Evolutionary conservation across 2,113 vertebrate species (phyloP), one percentile per base, ranked within the genome.

Genomic region (Planiliza haematocheilus): DNA sequence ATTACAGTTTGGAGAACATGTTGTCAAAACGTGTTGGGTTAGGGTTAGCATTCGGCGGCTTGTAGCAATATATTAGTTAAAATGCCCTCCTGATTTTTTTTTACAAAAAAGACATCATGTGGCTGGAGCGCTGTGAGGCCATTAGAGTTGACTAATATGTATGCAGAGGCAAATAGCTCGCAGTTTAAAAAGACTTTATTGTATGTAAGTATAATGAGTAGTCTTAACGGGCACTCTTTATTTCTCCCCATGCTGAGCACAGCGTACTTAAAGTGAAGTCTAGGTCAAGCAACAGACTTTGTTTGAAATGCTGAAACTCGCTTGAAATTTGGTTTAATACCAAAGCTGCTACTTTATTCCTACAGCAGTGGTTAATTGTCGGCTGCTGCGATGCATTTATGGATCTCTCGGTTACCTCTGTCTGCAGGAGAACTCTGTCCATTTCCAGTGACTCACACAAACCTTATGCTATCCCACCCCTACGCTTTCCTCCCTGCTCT

Each of bases 401-500:
- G 30, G 62, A 73, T 8, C 38, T 77, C 67, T 42, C 36, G 5
- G 42, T 51, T 37, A 60, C 46, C 64, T 75, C 65, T 59, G 53
- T 65, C 57, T 69, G 45, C 66, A 58, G 21, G 61, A 55, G 65
- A 60, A 50, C 46, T 48, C 68, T 14, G 17, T 75, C 70, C 46
- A 66, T 38, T 56, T 73, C 37, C 48, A 59, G 48, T 72, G 79
- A 88, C 67, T 81, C 78, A 68, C 56, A 52, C 56, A n/a, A 71
- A 70, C 68, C 57, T 36, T 39, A 21, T 48, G 70, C 49, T 41
- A 14, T 49, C 21, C 21, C 42, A 72, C 41, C 67, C 62, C 70
- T 60, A 61, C 65, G 10, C 73, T 77, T 79, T 57, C 45, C 65
- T 74, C 59, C 38, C 70, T 65, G 57, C 16, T 24, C 60, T 68